Evolutionary conservation across 2,113 vertebrate species (phyloP).

Genomic region (Otus sunia): DNA sequence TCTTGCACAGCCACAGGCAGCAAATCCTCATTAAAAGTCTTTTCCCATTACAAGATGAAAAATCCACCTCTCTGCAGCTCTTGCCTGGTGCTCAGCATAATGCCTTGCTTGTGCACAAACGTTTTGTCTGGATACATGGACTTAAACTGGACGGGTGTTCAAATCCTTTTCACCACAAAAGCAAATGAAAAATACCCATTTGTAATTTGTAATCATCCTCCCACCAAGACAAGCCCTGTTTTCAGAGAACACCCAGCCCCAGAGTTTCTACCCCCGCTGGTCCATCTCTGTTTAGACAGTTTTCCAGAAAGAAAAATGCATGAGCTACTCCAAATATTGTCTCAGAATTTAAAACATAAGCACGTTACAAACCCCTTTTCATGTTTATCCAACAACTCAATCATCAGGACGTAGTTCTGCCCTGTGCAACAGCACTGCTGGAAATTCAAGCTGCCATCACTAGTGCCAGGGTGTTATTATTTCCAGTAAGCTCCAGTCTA

Average conservation of each 20-base stretch:
- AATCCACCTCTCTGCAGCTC: neutral
- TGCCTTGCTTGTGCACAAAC: neutral
- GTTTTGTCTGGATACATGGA: neutral
- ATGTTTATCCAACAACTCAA: neutral
- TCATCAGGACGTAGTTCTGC: neutral
- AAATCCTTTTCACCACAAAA: neutral
- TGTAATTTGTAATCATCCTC: neutral
- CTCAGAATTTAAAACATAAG: neutral
- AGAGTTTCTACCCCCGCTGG: neutral
- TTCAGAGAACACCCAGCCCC: neutral
- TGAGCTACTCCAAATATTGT: neutral
- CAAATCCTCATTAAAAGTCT: conserved; percentile 38
- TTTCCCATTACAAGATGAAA: neutral
- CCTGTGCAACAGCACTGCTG: neutral
- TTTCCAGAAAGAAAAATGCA: neutral
- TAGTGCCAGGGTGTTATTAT: neutral
- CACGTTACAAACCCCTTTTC: neutral
- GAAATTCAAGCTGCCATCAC: neutral
- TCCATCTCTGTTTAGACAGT: neutral
- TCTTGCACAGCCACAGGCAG: conserved; percentile 31
- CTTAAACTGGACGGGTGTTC: neutral
- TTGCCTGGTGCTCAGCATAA: neutral
- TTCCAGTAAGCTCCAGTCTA: neutral
- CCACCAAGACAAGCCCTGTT: neutral
- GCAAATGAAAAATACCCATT: neutral